Conservation (phyloP, 2,113 vertebrate species). For the Arizona elegans region DNA sequence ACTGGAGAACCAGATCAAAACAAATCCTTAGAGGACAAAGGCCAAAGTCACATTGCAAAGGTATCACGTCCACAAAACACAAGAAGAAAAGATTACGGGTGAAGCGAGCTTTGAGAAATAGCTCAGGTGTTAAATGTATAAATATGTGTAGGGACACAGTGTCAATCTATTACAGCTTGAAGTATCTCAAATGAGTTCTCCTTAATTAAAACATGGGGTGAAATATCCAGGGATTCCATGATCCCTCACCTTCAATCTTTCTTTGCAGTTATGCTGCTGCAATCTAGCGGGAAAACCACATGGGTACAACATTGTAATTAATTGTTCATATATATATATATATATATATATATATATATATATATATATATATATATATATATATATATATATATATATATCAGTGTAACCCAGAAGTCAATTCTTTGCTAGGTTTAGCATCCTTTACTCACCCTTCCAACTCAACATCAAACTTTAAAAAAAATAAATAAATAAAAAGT, state of each 20-base stretch:
- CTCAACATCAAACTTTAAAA: not conserved
- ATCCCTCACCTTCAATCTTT: not conserved
- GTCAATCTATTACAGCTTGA: not conserved
- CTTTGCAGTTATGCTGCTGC: not conserved
- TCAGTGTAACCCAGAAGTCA: not conserved
- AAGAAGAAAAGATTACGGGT: not conserved
- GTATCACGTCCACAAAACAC: not conserved
- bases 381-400: too few species aligned
- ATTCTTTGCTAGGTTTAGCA: not conserved
- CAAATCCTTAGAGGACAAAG: conserved; percentile 24
- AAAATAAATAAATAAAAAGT: not conserved
- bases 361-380: too few species aligned
- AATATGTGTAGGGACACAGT: not conserved
- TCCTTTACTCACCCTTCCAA: not conserved
- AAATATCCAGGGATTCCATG: not conserved
- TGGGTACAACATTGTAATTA: not conserved
- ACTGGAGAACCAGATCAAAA: conserved; percentile 33
- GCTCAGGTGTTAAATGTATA: conserved; percentile 31
- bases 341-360: too few species aligned
- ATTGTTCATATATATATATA: too few species aligned
- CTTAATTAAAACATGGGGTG: not conserved
- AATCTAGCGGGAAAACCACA: not conserved
- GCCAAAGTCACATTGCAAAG: not conserved
- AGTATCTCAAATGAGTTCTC: too few species aligned
- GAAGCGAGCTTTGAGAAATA: conserved; percentile 28